phyloP scores from a whole-genome alignment of 2,113 vertebrate species.

The Apistogramma diplotaenia region DNA sequence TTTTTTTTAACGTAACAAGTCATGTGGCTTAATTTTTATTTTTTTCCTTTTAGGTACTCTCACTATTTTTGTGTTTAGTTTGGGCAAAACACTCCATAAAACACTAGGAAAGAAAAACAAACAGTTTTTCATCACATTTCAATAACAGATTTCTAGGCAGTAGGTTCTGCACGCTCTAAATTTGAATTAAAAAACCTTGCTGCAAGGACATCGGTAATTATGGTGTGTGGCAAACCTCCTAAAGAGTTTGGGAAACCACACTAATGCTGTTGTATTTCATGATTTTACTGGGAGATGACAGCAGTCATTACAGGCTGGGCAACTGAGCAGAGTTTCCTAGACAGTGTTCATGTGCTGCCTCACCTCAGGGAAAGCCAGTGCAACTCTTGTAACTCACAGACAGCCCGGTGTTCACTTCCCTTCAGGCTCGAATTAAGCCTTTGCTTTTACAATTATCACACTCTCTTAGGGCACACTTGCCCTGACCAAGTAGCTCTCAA shows the following conservation, averaged over 20 bases:
- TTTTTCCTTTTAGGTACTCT: not conserved
- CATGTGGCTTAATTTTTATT: not conserved
- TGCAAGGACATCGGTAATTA: conserved; percentile 28
- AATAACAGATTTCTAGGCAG: not conserved
- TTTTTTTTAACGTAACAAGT: not conserved
- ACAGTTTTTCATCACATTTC: conserved; percentile 26
- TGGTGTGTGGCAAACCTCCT: conserved; percentile 27
- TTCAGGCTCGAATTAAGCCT: not conserved
- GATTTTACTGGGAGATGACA: conserved; percentile 17
- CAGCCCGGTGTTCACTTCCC: not conserved
- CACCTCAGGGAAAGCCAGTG: not conserved
- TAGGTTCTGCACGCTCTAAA: conserved; percentile 4
- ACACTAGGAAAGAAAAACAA: not conserved
- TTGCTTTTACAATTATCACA: not conserved
- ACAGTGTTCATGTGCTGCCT: not conserved
- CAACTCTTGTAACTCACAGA: not conserved
- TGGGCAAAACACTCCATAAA: not conserved
- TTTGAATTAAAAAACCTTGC: conserved; percentile 1
- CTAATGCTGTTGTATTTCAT: conserved; percentile 13
- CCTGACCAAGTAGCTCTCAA: not conserved
- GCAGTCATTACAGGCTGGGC: not conserved
- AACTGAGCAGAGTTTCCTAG: conserved; percentile 2
- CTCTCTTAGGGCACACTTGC: not conserved
- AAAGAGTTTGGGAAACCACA: conserved; percentile 7
- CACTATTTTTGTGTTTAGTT: not conserved